A percentile compares a stretch with the other conserved stretches of the same genome.
phyloP scores from a whole-genome alignment of 2,888 invertebrate species.

The Leptinotarsa haldemani region DNA sequence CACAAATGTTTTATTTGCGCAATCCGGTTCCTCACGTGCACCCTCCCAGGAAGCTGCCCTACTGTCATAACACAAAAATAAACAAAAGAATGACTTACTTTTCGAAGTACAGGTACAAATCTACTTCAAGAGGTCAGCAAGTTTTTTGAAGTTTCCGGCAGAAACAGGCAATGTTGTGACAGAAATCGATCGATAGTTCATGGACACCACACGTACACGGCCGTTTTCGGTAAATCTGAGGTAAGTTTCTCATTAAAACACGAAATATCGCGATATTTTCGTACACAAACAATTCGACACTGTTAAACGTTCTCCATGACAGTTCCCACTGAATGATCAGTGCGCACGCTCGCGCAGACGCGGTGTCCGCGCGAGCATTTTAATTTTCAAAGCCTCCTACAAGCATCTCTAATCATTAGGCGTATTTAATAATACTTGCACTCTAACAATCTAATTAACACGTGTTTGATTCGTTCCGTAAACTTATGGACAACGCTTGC shows the following conservation, averaged over 20 bases:
- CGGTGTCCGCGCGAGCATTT: constrained; percentile 41
- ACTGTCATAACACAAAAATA: constrained; percentile 21
- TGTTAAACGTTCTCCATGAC: constrained; percentile 65
- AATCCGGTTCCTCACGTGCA: neutral
- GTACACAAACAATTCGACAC: constrained; percentile 61
- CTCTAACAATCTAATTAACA: constrained; percentile 35
- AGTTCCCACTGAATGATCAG: constrained; percentile 56
- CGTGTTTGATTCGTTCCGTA: constrained; percentile 24
- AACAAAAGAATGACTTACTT: constrained; percentile 47
- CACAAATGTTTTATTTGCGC: neutral
- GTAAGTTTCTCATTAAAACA: constrained; percentile 59
- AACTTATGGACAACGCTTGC: neutral
- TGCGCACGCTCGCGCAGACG: constrained; percentile 47
- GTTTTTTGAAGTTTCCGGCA: constrained; percentile 45
- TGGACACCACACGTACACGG: constrained; percentile 55
- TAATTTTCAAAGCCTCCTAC: constrained; percentile 42
- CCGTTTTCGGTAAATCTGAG: constrained; percentile 54
- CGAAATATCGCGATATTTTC: constrained; percentile 62
- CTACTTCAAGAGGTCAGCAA: constrained; percentile 50
- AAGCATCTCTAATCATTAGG: constrained; percentile 34
- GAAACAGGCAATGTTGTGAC: constrained; percentile 50
- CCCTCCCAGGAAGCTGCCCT: neutral
- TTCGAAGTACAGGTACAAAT: constrained; percentile 48
- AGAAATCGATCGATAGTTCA: constrained; percentile 49
- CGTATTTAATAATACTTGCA: constrained; percentile 41